phyloP scores from a whole-genome alignment of 2,888 invertebrate species.

The Drosophila neoperkinsi region DNA sequence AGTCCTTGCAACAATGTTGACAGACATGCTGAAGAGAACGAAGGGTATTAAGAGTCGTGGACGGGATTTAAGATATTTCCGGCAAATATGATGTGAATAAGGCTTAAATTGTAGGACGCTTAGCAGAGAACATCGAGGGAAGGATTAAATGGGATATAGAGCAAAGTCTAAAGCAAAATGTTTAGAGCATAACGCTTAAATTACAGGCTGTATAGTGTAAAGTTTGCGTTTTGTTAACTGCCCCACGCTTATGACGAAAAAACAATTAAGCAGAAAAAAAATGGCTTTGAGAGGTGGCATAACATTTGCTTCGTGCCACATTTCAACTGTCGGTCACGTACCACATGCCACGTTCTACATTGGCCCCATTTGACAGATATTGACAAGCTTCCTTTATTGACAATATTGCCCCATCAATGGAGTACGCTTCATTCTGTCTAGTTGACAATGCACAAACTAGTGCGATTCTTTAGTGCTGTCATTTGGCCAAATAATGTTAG shows the following conservation, averaged over 20 bases:
- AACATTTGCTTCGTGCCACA: slow-evolving; percentile 23
- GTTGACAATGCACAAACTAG: slow-evolving; percentile 39
- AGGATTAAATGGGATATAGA: not conserved
- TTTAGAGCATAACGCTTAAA: not conserved
- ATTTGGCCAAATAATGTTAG: slow-evolving; percentile 46
- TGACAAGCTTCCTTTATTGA: slow-evolving; percentile 49
- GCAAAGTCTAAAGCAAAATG: not conserved
- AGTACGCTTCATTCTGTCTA: slow-evolving; percentile 64
- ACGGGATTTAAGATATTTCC: not conserved
- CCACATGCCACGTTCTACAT: slow-evolving; percentile 56
- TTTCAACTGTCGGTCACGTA: slow-evolving; percentile 28
- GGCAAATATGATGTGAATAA: not conserved
- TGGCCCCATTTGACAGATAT: slow-evolving; percentile 58
- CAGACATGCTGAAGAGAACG: slow-evolving; percentile 4
- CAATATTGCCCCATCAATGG: slow-evolving; percentile 38
- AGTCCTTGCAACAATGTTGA: slow-evolving; percentile 40
- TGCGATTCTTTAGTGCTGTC: slow-evolving; percentile 16
- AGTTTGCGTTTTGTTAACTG: not conserved
- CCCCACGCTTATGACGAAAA: slow-evolving; percentile 10
- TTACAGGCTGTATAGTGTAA: no score
- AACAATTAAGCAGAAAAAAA: slow-evolving; percentile 44
- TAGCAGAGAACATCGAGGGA: no score
- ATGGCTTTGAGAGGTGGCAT: slow-evolving; percentile 40
- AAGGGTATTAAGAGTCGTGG: not conserved
- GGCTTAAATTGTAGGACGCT: not conserved